A percentile compares a stretch with the other conserved stretches of the same genome.
These are phyloP conservation scores for Bradypodion pumilum DNA, from an alignment of 2,797 vertebrate species.

Conservation along the genomic window DNA sequence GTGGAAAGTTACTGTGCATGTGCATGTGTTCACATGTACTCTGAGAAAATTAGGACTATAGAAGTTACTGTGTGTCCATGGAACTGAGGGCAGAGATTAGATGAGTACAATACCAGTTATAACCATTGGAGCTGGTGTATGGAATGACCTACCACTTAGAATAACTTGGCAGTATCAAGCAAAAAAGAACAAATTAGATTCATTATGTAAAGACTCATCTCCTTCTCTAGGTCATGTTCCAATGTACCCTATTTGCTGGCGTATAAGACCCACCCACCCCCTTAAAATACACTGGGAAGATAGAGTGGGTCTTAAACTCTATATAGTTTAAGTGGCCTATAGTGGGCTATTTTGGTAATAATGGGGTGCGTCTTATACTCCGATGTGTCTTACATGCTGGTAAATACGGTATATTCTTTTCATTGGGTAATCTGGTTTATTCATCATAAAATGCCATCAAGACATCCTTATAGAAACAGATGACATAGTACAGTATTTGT, in stretches of 20 bases:
- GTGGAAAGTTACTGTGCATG: neutral
- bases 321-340: too few species aligned
- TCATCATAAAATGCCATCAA: neutral
- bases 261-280: too few species aligned
- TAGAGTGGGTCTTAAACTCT: too few species aligned
- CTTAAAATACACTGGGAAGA: too few species aligned
- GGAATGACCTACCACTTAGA: neutral
- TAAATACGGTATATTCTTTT: too few species aligned
- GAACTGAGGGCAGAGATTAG: too few species aligned
- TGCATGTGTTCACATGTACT: neutral
- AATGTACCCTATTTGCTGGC: too few species aligned
- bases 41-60: neutral
- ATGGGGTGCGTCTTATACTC: too few species aligned
- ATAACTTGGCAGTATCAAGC: neutral
- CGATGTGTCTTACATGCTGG: too few species aligned
- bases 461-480: neutral
- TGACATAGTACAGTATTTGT: neutral
- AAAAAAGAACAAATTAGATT: neutral
- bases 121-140: neutral
- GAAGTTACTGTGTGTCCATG: neutral
- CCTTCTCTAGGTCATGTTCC: neutral
- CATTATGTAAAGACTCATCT: neutral
- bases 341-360: too few species aligned
- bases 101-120: neutral
- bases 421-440: neutral